Evolutionary conservation across 2,797 vertebrate species (phyloP), one percentile per base, ranked within the genome.

Genomic region (Manis javanica): DNA sequence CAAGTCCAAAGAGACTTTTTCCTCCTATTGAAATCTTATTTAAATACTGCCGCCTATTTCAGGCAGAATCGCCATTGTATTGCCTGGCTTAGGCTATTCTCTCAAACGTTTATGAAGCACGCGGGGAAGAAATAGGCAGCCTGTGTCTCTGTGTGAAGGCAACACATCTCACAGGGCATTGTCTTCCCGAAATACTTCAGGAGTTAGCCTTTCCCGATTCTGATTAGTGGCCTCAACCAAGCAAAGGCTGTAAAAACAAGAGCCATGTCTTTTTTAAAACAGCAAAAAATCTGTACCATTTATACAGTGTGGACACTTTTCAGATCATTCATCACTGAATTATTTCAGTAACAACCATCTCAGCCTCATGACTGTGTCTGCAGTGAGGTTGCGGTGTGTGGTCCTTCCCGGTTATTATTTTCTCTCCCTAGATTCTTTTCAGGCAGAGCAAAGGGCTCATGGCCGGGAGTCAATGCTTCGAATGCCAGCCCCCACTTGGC

Each of bases 11-110:
- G 97, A 98, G 96, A 97, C 94, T 68, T 92, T 93, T 51, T 16
- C 53, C 91, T 97, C 77, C 84, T 83, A 39, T 55, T 88, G 93
- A 95, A 98, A 87, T 53, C 93, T 96, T 94, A 97, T 97, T 98
- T 98, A 98, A 98, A 97, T 97, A 93, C 61, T 24, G 88, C 95
- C 21, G 1, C 11, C 68, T 51, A 37, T 90, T 96, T 89, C 29
- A 18, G 82, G 87, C 88, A 74, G 86, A 93, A 81, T 72, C 2
- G 3, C 57, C 1, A 0, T 5, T 6, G 34, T n/a, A 46, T 87
- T 77, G 85, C 63, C 68, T 79, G 53, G 8, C 5, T 53, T 37
- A n/a, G 7, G 82, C 95, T 93, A 46, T 37, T 71, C 49, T 51
- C 68, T 34, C 93, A 59, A 72, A 69, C 31, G 72, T 97, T 96